Percentiles rank a stretch among this genome's conserved stretches.
These are phyloP conservation scores for Calonectris borealis DNA, from an alignment of 2,113 vertebrate genomes.

Conservation along the genomic window DNA sequence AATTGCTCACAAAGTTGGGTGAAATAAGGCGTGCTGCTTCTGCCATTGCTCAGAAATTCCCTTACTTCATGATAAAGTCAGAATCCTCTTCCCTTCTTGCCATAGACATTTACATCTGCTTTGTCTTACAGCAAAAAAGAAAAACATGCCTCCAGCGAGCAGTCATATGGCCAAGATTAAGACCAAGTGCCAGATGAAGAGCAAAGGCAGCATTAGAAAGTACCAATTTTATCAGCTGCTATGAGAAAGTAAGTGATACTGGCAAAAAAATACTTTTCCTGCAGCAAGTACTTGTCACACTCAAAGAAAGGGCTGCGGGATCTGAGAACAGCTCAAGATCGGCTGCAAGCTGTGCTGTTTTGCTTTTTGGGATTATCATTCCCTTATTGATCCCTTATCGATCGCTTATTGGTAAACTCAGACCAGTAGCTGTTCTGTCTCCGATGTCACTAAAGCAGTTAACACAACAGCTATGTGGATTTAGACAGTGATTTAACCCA, in stretches of 20 bases:
- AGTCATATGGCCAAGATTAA: neutral
- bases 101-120: neutral
- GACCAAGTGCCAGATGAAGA: neutral
- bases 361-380: too few relatives aligned
- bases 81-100: neutral
- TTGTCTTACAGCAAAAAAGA: neutral
- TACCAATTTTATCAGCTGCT: neutral
- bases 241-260: neutral
- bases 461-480: too few relatives aligned
- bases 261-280: neutral
- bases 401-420: neutral
- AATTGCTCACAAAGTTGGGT: neutral
- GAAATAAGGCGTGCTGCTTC: rapidly evolving
- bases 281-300: neutral
- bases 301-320: neutral
- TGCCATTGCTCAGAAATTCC: rapidly evolving
- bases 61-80: neutral
- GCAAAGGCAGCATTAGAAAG: neutral
- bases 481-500: neutral
- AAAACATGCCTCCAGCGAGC: rapidly evolving
- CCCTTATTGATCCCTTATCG: neutral
- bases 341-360: neutral
- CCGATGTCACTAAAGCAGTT: neutral
- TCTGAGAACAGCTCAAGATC: neutral
- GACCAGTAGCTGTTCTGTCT: neutral